A percentile compares a stretch with the other conserved stretches of the same genome.
Evolutionary conservation across 1,140 invertebrate species (phyloP).

Genomic region (Bombus sibiricus): DNA sequence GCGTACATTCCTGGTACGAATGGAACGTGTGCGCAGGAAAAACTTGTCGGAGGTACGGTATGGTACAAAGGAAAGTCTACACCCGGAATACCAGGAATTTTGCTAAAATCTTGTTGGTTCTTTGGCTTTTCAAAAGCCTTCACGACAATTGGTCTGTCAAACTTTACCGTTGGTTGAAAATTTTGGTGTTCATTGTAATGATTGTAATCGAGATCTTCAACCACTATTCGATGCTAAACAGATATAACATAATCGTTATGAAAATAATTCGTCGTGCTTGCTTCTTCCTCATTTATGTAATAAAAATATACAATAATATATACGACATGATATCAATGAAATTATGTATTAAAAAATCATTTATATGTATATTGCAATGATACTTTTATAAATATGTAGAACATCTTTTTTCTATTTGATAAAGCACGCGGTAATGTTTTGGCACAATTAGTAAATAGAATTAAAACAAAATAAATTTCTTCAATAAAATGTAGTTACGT

Average conservation of each 20-base stretch:
- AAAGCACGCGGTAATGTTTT: not conserved
- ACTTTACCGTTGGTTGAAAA: constrained; percentile 63
- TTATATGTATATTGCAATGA: not conserved
- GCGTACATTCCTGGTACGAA: constrained; percentile 93
- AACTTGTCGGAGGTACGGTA: constrained; percentile 89
- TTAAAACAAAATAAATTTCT: no score
- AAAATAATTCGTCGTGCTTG: not conserved
- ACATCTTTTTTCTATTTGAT: not conserved
- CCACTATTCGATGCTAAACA: constrained; percentile 60
- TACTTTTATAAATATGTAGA: not conserved
- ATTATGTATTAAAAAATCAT: not conserved
- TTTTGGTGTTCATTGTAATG: constrained; percentile 66
- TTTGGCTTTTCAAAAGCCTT: constrained; percentile 77
- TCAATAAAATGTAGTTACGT: no score
- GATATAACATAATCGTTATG: not conserved
- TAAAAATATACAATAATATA: not conserved
- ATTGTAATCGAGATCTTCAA: constrained; percentile 41
- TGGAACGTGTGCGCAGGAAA: constrained; percentile 89
- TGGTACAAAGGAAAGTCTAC: constrained; percentile 91
- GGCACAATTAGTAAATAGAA: no score
- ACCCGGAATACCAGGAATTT: constrained; percentile 90
- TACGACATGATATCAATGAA: not conserved
- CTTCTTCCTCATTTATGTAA: not conserved
- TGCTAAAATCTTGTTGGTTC: constrained; percentile 89
- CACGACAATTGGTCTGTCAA: constrained; percentile 66